phyloP scores from a whole-genome alignment of 1,140 invertebrate species.

The Drosophila pallidifrons region DNA sequence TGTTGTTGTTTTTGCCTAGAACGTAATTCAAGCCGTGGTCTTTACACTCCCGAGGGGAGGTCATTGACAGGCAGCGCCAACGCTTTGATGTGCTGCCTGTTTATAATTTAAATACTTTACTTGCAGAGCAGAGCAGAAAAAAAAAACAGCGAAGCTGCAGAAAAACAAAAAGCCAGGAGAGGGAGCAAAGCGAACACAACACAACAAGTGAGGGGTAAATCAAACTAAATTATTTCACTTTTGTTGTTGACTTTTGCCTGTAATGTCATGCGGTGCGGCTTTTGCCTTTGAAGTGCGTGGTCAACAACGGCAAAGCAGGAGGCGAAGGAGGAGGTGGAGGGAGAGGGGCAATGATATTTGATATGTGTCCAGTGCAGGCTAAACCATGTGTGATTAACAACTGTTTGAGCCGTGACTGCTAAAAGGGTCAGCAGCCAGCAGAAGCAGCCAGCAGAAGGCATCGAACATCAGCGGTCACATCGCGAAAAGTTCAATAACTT shows the following conservation, averaged over 20 bases:
- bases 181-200: not conserved
- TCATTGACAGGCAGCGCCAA: slow-evolving; percentile 54
- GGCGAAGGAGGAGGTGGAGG: not conserved
- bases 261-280: slow-evolving; percentile 70
- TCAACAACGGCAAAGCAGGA: not conserved
- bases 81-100: slow-evolving; percentile 60
- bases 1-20: slow-evolving; percentile 50
- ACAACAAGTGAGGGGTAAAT: slow-evolving; percentile 31
- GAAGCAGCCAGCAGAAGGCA: no score
- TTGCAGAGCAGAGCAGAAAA: slow-evolving; percentile 34
- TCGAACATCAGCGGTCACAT: not conserved
- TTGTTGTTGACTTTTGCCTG: slow-evolving; percentile 54
- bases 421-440: slow-evolving; percentile 38
- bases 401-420: slow-evolving; percentile 32
- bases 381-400: slow-evolving; percentile 78
- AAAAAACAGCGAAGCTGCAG: slow-evolving; percentile 33
- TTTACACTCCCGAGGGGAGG: slow-evolving; percentile 33
- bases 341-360: slow-evolving; percentile 65
- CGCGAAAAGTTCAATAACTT: slow-evolving; percentile 56
- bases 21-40: slow-evolving; percentile 67
- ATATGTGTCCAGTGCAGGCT: slow-evolving; percentile 53
- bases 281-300: slow-evolving; percentile 62
- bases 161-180: slow-evolving; percentile 11
- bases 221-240: slow-evolving; percentile 58
- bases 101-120: slow-evolving; percentile 80